Conservation (phyloP, 2,113 vertebrate species). For the Xyliphius kryptos region DNA sequence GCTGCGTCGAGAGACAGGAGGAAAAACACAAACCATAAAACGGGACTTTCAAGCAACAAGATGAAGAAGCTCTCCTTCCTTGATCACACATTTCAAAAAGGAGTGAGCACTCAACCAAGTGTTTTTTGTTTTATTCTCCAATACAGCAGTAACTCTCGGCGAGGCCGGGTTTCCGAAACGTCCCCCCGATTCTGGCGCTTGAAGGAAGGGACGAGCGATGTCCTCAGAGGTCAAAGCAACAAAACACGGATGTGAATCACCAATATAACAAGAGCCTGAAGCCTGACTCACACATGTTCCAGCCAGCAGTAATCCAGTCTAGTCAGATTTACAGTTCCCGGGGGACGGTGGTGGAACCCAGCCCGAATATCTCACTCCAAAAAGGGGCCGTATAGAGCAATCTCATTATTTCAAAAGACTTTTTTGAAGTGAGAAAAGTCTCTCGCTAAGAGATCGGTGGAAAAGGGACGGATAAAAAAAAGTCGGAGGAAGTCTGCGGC, state of each 20-base stretch:
- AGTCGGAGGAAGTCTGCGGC: too few species aligned
- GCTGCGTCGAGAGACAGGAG: background rate
- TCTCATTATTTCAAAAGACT: constrained; percentile 6
- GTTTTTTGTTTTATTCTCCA: constrained; percentile 24
- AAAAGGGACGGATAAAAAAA: too few species aligned
- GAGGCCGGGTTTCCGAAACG: constrained; percentile 25
- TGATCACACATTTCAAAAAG: constrained; percentile 30
- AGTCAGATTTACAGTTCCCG: constrained; percentile 10
- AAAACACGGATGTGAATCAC: constrained; percentile 26
- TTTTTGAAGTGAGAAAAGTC: background rate
- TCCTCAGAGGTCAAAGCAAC: constrained; percentile 27
- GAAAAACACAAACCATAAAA: constrained; percentile 5
- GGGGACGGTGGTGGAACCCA: constrained; percentile 4
- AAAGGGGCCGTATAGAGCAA: constrained; percentile 9
- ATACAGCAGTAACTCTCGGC: constrained; percentile 34
- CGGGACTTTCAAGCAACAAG: background rate
- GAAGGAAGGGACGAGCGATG: constrained; percentile 17
- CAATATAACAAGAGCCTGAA: constrained; percentile 20
- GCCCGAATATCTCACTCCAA: constrained; percentile 22
- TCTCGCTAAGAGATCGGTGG: background rate
- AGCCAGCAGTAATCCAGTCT: constrained; percentile 20
- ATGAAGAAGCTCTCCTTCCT: constrained; percentile 19
- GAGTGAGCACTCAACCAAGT: constrained; percentile 41
- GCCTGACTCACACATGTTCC: constrained; percentile 1
- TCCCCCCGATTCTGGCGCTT: constrained; percentile 8